Evolutionary conservation across 1,140 invertebrate species (phyloP), one percentile per base, ranked within the genome.

Genomic region (Drosophila sucinea): DNA sequence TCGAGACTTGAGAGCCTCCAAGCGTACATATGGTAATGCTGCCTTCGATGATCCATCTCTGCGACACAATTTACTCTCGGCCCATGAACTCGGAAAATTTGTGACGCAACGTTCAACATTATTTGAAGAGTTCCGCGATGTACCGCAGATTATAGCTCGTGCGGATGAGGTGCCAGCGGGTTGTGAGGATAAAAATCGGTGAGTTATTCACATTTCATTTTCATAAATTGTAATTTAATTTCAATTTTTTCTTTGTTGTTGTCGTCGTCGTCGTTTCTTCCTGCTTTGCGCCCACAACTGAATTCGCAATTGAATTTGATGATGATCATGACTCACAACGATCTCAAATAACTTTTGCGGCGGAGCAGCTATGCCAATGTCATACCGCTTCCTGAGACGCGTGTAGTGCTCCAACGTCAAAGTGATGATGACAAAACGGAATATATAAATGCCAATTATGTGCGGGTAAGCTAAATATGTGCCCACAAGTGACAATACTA

Each of bases 381-480:
- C 33, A 96, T 98, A 81, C 98, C 98, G 56, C 94, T 98, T 81
- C 97, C 97, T 40, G 96, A 97, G 92, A 98, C 97, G 25, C 94
- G 97, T 79, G 97, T 98, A 1, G 94, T 94, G 32, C 93, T 98
- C 8, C 93, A 94, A 80, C 93, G 93, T 68, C 92, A 95, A 47
- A 95, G 95, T 72, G 95, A 95, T 61, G 96, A 96, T 90, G 94
- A 95, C 5, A 95, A 95, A 70, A 96, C 95, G 35, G 96, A 97
- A 90, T 98, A 98, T 91, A 98, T 98, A 73, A 98, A 98, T 92
- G 98, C 97, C 68, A 98, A 97, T 93, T 97, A 95, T 93, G 95
- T 97, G 81, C 95, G 95, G 91, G 96, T 97, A 92, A 91, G 90
- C 90, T 60, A 79, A 60, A 67, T 67, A 38, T 62, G 8, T 38